phyloP scores from a whole-genome alignment of 2,888 invertebrate genomes.

The Pollenia griseotomentosa region DNA sequence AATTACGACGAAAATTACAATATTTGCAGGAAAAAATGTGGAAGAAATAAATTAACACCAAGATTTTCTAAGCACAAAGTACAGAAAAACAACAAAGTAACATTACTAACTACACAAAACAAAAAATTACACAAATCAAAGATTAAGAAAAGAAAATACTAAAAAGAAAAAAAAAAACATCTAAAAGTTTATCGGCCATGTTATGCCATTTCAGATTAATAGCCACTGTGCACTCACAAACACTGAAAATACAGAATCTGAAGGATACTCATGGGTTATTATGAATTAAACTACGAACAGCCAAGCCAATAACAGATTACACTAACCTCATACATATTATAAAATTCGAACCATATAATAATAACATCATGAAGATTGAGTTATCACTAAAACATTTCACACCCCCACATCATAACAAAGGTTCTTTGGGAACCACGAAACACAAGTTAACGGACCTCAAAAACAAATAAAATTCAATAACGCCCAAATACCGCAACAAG shows the following conservation, averaged over 20 bases:
- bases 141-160: background rate
- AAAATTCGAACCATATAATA: slow-evolving; percentile 6
- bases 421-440: background rate
- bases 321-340: slow-evolving; percentile 22
- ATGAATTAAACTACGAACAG: slow-evolving; percentile 32
- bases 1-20: slow-evolving; percentile 13
- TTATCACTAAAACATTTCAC: background rate
- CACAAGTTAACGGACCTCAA: background rate
- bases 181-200: background rate
- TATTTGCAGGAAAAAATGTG: slow-evolving; percentile 46
- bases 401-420: background rate
- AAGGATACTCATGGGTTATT: background rate
- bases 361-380: slow-evolving; percentile 25
- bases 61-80: slow-evolving; percentile 45
- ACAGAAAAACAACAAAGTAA: slow-evolving; percentile 34
- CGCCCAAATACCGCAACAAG: background rate
- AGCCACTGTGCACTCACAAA: background rate
- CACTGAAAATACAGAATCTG: background rate
- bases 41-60: slow-evolving; percentile 48
- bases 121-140: slow-evolving; percentile 13
- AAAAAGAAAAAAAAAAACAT: background rate
- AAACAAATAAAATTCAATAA: slow-evolving; percentile 14
- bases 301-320: slow-evolving; percentile 22
- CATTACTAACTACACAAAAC: slow-evolving; percentile 14
- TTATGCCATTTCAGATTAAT: background rate